These are phyloP conservation scores for Rhinolophus sinicus DNA, from an alignment of 2,113 vertebrate species.

Conservation along the genomic window DNA sequence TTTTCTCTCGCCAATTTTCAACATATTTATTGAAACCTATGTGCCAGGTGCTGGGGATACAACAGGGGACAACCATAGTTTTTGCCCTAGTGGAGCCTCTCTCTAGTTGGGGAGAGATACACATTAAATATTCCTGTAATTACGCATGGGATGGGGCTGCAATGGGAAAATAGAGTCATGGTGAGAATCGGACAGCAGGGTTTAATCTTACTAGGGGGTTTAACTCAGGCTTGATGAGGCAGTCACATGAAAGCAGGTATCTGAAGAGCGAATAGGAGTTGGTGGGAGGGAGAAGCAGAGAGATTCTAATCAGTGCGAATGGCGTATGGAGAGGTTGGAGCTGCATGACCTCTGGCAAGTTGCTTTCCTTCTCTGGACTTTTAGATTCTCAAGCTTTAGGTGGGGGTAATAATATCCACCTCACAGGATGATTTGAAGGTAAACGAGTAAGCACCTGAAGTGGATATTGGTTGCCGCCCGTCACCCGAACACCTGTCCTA, in stretches of 20 bases:
- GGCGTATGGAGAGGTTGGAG: background rate
- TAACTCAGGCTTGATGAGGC: background rate
- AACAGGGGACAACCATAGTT: no score
- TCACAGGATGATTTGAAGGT: background rate
- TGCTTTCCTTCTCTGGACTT: background rate
- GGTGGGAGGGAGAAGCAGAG: background rate
- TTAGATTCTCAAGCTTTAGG: background rate
- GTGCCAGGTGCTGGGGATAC: background rate
- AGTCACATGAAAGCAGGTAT: background rate
- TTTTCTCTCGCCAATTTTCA: background rate
- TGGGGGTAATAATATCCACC: background rate
- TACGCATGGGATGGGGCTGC: no score
- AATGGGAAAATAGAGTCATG: background rate
- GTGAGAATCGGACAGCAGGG: background rate
- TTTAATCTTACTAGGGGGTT: background rate
- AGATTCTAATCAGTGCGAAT: background rate
- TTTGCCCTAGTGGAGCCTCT: background rate
- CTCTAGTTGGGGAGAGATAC: background rate
- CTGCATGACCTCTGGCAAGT: background rate
- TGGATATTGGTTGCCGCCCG: background rate
- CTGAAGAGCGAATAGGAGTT: background rate
- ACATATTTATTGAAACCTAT: background rate
- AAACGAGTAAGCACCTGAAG: background rate
- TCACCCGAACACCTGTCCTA: background rate
- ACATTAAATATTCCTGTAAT: background rate